Evolutionary conservation across 2,113 vertebrate species (phyloP).

Genomic region (Xerus inauris): DNA sequence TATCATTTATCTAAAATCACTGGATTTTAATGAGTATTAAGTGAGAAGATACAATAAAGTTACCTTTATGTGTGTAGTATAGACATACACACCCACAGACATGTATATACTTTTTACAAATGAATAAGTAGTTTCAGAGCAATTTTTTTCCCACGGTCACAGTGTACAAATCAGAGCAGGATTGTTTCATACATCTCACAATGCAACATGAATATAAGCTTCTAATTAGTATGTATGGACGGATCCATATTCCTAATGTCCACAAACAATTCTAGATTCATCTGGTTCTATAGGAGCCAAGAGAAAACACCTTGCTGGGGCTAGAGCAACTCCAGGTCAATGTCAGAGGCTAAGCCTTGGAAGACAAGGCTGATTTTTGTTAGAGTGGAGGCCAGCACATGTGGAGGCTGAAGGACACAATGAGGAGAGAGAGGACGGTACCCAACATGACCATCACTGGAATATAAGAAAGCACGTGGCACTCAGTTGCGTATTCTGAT

Average conservation of each 20-base stretch:
- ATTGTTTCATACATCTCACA: slow-evolving; percentile 34
- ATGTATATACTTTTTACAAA: neutral
- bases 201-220: neutral
- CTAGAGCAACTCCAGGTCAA: too few relatives aligned
- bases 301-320: neutral
- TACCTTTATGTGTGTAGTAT: neutral
- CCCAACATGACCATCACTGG: neutral
- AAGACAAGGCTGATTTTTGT: neutral
- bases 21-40: neutral
- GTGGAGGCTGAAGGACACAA: fast-evolving
- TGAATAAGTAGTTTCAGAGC: neutral
- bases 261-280: neutral
- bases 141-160: neutral
- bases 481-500: neutral
- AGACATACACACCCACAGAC: too few relatives aligned
- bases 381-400: neutral
- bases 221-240: neutral
- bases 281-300: neutral
- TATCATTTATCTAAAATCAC: too few relatives aligned
- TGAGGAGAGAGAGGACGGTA: neutral
- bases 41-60: neutral
- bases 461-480: neutral
- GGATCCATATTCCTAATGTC: neutral
- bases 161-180: neutral
- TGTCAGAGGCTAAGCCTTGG: neutral